Base-by-base conservation (phyloP, 2,888 invertebrate species). In the Theodoxus fluviatilis region DNA sequence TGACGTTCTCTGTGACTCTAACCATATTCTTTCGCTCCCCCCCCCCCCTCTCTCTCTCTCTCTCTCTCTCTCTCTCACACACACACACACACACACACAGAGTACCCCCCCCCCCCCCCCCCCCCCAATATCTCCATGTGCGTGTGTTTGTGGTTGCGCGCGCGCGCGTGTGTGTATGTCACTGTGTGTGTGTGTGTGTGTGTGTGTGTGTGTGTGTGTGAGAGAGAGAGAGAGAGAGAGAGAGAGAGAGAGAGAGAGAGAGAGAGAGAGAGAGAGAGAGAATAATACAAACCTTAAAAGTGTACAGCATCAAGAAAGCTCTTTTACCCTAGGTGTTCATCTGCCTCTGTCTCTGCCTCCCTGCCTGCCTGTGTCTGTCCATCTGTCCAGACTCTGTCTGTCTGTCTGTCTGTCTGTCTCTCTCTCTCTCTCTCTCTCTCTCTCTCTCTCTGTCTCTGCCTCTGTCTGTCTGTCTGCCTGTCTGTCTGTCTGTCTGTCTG, bases 361-460 rank as follows among this genome's bases (percentile, higher is more conserved):
- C 59, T 59, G 35, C 28, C 33, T 59, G 12, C 28, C 59, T 59
- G 35, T 59, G 25, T 59, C 33, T 59, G 35, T 33, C 33, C 35
- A 6, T 9, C 15, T 6, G 18, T 33, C 37, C 33, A 35, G 7
- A 3, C 35, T 59, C 59, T 59, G 55, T 22, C 7, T 55, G 22
- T 55, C 12, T 31, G n/a, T 43, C 15, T 47, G 12, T 31, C 43
- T 47, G 25, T 67, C 12, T 67, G 37, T 55, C 35, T 67, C 55
- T 67, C 55, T 67, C 55, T 67, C 55, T 67, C 35, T 55, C 55
- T 69, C 49, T 63, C 35, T 69, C 63, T 69, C 35, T 69, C 63
- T 69, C 35, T 63, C 63, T 63, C 49, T 69, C 63, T 69, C 6
- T 63, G 22, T 63, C 47, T 49, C 49, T 49, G 22, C 49, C 37